Evolutionary conservation across 2,888 invertebrate species (phyloP).

Genomic region (Petrolisthes cinctipes): DNA sequence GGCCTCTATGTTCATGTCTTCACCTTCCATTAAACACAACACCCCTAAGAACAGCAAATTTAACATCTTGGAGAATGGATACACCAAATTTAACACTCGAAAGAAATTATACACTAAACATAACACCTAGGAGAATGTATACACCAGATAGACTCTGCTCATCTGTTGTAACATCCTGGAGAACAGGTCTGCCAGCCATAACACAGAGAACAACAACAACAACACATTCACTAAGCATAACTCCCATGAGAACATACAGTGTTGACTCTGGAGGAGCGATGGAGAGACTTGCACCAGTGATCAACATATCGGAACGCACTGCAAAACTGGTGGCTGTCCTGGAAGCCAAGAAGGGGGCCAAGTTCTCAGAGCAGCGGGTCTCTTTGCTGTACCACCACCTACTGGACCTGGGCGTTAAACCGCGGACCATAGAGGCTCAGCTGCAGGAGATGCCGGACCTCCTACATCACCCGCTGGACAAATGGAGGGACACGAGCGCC

Average conservation of each 20-base stretch:
- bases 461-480: background rate
- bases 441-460: conserved; percentile 18
- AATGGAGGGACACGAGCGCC: background rate
- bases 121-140: too few relatives aligned
- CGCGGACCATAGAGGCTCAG: conserved; percentile 21
- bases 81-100: too few relatives aligned
- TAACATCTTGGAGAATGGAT: too few relatives aligned
- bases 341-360: background rate
- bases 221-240: too few relatives aligned
- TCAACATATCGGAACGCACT: background rate
- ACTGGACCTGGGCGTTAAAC: conserved; percentile 17
- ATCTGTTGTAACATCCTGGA: too few relatives aligned
- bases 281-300: background rate
- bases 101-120: too few relatives aligned
- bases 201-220: too few relatives aligned
- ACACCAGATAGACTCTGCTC: too few relatives aligned
- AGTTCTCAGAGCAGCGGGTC: background rate
- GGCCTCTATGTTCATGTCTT: too few relatives aligned
- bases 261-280: background rate
- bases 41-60: too few relatives aligned
- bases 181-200: too few relatives aligned
- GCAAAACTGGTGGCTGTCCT: background rate
- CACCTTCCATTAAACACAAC: too few relatives aligned
- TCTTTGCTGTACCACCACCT: conserved; percentile 17
- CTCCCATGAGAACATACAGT: background rate